Conservation (phyloP, 2,888 invertebrate genomes). For the Thymelicus lineola region DNA sequence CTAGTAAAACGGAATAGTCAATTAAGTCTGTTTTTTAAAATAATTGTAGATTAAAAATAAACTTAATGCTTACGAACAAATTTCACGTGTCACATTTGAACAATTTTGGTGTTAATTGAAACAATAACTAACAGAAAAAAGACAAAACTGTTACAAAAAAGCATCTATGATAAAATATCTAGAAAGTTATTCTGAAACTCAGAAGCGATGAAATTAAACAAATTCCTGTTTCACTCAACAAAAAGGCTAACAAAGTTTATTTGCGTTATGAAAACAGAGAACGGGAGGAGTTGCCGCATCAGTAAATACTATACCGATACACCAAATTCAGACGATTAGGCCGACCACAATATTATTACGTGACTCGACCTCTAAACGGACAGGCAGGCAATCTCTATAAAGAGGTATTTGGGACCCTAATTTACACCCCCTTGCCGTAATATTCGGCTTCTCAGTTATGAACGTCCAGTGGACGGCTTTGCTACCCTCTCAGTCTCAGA, state of each 20-base stretch:
- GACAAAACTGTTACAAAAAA: constrained; percentile 11
- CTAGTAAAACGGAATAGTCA: no score
- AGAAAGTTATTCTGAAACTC: constrained; percentile 20
- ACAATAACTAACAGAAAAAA: constrained; percentile 5
- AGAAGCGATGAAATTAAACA: constrained; percentile 35
- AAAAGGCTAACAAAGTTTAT: constrained; percentile 43
- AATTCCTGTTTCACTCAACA: constrained; percentile 37
- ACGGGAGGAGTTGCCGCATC: constrained; percentile 49
- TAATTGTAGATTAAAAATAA: no score
- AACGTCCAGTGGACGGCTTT: constrained; percentile 59
- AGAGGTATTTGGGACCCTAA: constrained; percentile 80
- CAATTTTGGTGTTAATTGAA: no score
- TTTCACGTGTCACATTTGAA: no score
- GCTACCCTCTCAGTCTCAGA: constrained; percentile 53
- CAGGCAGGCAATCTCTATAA: constrained; percentile 75
- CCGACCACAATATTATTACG: constrained; percentile 76
- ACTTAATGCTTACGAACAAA: no score
- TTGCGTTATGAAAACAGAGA: constrained; percentile 48
- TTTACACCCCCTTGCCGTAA: constrained; percentile 80
- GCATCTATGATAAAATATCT: constrained; percentile 21
- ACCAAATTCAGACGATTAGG: constrained; percentile 60
- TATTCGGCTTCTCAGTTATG: constrained; percentile 71
- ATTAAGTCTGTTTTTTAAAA: no score
- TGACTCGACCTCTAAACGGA: constrained; percentile 73
- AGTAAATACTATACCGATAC: constrained; percentile 61